Percentiles rank a stretch among this genome's conserved stretches.
Evolutionary conservation across 2,888 invertebrate species (phyloP).

Genomic region (Carcina quercana): DNA sequence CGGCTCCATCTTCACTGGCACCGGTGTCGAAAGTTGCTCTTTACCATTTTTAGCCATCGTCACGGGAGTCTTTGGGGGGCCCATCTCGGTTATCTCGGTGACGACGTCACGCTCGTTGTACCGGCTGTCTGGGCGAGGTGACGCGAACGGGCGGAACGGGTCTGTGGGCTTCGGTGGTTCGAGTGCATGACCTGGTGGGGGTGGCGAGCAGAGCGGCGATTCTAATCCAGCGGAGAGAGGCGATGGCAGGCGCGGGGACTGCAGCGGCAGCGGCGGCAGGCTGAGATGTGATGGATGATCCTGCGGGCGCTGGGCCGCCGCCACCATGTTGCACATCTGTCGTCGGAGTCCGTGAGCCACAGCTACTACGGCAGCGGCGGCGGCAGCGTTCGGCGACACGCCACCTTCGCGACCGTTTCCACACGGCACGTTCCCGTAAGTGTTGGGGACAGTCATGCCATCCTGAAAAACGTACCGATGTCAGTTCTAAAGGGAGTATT

Average conservation of each 20-base stretch:
- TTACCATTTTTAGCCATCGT: slow-evolving; percentile 46
- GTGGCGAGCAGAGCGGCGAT: slow-evolving; percentile 77
- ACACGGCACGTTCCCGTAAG: slow-evolving; percentile 73
- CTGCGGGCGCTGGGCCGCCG: slow-evolving; percentile 62
- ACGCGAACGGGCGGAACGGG: slow-evolving; percentile 74
- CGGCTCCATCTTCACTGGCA: slow-evolving; percentile 83
- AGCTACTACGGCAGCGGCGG: slow-evolving; percentile 89
- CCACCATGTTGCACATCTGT: slow-evolving; percentile 90
- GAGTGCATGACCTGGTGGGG: slow-evolving; percentile 78
- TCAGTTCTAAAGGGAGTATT: no score
- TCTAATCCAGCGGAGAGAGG: slow-evolving; percentile 75
- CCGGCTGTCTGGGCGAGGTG: slow-evolving; percentile 75
- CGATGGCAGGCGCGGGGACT: slow-evolving; percentile 65
- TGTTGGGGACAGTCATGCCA: slow-evolving; percentile 68
- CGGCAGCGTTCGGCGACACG: slow-evolving; percentile 78
- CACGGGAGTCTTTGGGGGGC: slow-evolving; percentile 55
- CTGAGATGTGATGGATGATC: slow-evolving; percentile 67
- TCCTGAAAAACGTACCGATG: slow-evolving; percentile 77
- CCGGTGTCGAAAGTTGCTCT: slow-evolving; percentile 64
- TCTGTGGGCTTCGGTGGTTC: slow-evolving; percentile 72
- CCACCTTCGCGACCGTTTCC: slow-evolving; percentile 73
- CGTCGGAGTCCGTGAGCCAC: slow-evolving; percentile 90
- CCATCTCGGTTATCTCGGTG: slow-evolving; percentile 56
- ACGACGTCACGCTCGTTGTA: slow-evolving; percentile 78
- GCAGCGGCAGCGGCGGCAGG: slow-evolving; percentile 51